These are phyloP conservation scores for Sinentomon sp. DNA, from an alignment of 2,888 invertebrate genomes.

Conservation along the genomic window DNA sequence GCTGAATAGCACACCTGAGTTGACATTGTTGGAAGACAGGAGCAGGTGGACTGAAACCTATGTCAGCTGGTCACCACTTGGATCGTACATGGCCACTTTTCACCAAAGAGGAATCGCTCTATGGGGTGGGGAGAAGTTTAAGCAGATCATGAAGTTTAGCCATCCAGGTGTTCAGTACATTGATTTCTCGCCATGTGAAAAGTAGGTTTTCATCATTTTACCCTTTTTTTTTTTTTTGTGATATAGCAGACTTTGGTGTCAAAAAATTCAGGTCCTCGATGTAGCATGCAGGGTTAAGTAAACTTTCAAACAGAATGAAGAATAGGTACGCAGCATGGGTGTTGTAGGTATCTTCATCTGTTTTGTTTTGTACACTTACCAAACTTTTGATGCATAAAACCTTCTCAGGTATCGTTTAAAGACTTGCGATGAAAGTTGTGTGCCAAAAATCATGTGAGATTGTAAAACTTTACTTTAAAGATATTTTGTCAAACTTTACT, in stretches of 20 bases:
- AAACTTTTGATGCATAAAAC: too few relatives aligned
- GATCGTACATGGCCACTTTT: conserved; percentile 86
- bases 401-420: too few relatives aligned
- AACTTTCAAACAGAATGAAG: background rate
- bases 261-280: background rate
- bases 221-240: conserved; percentile 1
- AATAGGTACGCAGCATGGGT: too few relatives aligned
- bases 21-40: conserved; percentile 49
- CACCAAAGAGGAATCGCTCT: conserved; percentile 83
- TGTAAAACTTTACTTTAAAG: too few relatives aligned
- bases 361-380: too few relatives aligned
- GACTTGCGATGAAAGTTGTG: too few relatives aligned
- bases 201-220: conserved; percentile 23
- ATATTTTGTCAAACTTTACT: too few relatives aligned
- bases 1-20: conserved; percentile 71
- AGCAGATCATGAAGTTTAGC: conserved; percentile 68
- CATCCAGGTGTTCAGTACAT: conserved; percentile 78
- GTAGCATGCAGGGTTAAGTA: too few relatives aligned
- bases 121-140: conserved; percentile 87
- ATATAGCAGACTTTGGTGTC: background rate
- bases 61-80: conserved; percentile 89
- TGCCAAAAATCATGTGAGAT: too few relatives aligned
- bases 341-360: too few relatives aligned
- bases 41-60: conserved; percentile 85
- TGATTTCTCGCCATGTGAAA: conserved; percentile 93